Percentiles rank a stretch among this genome's conserved stretches.
phyloP scores from a whole-genome alignment of 2,797 vertebrate species.

The Cuculus canorus region DNA sequence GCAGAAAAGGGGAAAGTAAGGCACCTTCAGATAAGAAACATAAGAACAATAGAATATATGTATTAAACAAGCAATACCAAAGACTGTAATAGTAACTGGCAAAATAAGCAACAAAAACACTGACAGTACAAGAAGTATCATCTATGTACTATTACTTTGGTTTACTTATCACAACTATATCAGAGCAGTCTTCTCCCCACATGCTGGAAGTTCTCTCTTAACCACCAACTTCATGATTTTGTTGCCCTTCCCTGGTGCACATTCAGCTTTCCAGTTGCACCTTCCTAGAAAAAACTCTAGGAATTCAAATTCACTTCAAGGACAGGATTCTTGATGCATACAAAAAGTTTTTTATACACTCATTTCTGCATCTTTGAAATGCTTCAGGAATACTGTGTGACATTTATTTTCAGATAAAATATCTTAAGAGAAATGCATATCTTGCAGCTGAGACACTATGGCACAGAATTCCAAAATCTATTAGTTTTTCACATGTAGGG shows the following conservation, averaged over 20 bases:
- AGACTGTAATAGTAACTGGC: neutral
- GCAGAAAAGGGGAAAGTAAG: neutral
- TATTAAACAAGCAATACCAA: neutral
- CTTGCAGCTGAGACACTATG: neutral
- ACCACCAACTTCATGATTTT: neutral
- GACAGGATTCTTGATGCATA: neutral
- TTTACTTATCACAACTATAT: neutral
- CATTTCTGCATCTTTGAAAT: neutral
- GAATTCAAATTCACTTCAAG: neutral
- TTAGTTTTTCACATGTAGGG: neutral
- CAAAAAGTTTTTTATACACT: neutral
- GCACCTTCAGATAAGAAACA: neutral
- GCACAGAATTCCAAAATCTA: neutral
- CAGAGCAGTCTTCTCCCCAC: neutral
- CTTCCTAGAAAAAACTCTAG: neutral
- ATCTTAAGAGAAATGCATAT: neutral
- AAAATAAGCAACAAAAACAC: neutral
- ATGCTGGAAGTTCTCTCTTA: neutral
- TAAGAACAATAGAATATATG: neutral
- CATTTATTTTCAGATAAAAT: neutral
- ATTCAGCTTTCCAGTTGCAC: neutral
- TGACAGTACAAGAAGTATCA: neutral
- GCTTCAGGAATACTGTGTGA: neutral
- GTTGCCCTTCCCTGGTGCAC: neutral
- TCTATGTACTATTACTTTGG: neutral